Percentiles rank a stretch among this genome's conserved stretches.
These are phyloP conservation scores for Myotis planiceps DNA, from an alignment of 2,797 vertebrate genomes.

Conservation along the genomic window DNA sequence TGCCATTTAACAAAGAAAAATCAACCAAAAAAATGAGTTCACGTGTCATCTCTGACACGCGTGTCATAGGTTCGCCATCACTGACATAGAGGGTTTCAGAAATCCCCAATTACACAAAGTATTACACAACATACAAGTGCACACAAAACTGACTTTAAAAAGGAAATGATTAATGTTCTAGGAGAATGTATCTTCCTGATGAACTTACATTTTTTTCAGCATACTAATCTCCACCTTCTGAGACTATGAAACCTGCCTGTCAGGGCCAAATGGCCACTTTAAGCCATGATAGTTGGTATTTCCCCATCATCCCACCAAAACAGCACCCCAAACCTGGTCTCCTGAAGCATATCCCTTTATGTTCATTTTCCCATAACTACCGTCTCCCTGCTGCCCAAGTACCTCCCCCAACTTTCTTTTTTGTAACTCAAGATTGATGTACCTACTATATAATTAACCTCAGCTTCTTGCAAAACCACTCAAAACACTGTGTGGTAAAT, in stretches of 20 bases:
- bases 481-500: not conserved
- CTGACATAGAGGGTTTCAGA: not conserved
- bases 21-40: too few species aligned
- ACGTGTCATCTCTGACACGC: too few species aligned
- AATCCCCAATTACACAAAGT: not conserved
- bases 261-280: not conserved
- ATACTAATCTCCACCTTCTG: not conserved
- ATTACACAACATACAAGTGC: not conserved
- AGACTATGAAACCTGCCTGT: not conserved
- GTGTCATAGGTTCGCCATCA: too few species aligned
- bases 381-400: not conserved
- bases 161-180: not conserved
- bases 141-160: constrained; percentile 11
- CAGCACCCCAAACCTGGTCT: not conserved
- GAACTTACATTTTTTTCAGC: not conserved
- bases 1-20: too few species aligned
- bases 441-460: not conserved
- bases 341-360: not conserved
- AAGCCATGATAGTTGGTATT: not conserved
- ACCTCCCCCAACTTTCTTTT: not conserved
- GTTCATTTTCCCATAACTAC: not conserved
- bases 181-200: constrained; percentile 5
- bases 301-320: not conserved
- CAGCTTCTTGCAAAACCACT: not conserved
- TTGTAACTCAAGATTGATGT: not conserved